Evolutionary conservation across 2,888 invertebrate genomes (phyloP).

Genomic region (Hipparchia sbordonii): DNA sequence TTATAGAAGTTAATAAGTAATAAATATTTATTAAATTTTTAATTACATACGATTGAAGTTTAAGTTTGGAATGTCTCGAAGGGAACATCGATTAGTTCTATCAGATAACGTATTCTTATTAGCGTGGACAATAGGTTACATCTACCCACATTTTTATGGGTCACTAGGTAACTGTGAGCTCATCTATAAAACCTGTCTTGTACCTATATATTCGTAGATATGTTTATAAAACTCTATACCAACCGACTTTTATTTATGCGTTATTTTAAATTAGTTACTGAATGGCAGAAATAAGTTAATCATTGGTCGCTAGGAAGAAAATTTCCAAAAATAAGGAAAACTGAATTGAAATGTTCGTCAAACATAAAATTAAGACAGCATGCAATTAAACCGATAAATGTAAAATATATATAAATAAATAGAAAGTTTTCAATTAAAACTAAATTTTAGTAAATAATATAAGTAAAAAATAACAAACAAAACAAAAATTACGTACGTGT

Average conservation of each 20-base stretch:
- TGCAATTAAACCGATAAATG: neutral
- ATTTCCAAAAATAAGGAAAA: neutral
- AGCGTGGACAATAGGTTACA: constrained; percentile 35
- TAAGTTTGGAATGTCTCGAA: neutral
- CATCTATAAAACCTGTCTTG: constrained; percentile 33
- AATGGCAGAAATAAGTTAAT: neutral
- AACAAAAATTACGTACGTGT: constrained; percentile 79
- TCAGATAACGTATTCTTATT: constrained; percentile 26
- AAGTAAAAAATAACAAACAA: constrained; percentile 49
- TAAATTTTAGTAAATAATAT: constrained; percentile 31
- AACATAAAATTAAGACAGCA: neutral
- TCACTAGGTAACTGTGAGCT: constrained; percentile 39
- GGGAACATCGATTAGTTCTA: constrained; percentile 4
- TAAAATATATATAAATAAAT: neutral
- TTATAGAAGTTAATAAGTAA: too few species aligned
- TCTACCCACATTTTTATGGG: constrained; percentile 37
- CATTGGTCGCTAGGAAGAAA: neutral
- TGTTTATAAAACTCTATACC: neutral
- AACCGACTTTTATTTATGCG: neutral
- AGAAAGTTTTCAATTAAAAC: constrained; percentile 6
- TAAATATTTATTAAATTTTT: neutral
- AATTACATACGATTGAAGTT: neutral
- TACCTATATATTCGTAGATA: constrained; percentile 22
- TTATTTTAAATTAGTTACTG: neutral
- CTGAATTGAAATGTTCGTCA: neutral